phyloP scores from a whole-genome alignment of 2,797 vertebrate genomes.

The Chelon labrosus region DNA sequence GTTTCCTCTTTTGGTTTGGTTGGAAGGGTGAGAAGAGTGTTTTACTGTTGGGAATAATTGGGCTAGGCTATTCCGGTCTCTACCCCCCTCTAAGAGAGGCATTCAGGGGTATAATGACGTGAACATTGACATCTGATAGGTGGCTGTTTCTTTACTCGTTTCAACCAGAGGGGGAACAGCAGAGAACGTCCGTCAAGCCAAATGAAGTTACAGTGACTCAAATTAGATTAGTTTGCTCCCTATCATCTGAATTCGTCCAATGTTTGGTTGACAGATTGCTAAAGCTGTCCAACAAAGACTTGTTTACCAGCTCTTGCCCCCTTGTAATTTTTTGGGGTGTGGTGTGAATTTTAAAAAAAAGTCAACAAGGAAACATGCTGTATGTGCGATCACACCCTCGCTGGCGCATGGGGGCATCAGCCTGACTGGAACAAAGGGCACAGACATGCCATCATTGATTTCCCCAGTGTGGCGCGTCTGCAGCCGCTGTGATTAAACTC shows the following conservation, averaged over 20 bases:
- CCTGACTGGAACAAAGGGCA: slow-evolving; percentile 52
- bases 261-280: slow-evolving; percentile 49
- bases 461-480: slow-evolving; percentile 50
- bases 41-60: slow-evolving; percentile 15
- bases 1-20: slow-evolving; percentile 2
- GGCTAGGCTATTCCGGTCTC: not conserved
- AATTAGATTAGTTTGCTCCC: slow-evolving; percentile 46
- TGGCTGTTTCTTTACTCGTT: slow-evolving; percentile 13
- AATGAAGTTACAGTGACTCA: slow-evolving; percentile 56
- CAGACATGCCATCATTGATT: slow-evolving; percentile 54
- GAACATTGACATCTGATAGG: slow-evolving; percentile 41
- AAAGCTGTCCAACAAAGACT: slow-evolving; percentile 18
- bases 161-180: slow-evolving; percentile 19
- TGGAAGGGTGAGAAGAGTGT: slow-evolving; percentile 7
- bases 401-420: slow-evolving; percentile 31
- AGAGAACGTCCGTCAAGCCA: slow-evolving; percentile 50
- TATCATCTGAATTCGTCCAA: slow-evolving; percentile 30
- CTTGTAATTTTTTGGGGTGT: not conserved
- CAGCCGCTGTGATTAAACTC: slow-evolving; percentile 50
- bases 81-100: not conserved
- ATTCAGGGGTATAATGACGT: slow-evolving; percentile 29
- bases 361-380: slow-evolving; percentile 26
- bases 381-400: slow-evolving; percentile 63
- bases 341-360: slow-evolving; percentile 45
- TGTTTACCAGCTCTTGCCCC: not conserved